These are phyloP conservation scores for Mormyrus hasselquistii DNA, from an alignment of 2,797 vertebrate species.

Conservation along the genomic window DNA sequence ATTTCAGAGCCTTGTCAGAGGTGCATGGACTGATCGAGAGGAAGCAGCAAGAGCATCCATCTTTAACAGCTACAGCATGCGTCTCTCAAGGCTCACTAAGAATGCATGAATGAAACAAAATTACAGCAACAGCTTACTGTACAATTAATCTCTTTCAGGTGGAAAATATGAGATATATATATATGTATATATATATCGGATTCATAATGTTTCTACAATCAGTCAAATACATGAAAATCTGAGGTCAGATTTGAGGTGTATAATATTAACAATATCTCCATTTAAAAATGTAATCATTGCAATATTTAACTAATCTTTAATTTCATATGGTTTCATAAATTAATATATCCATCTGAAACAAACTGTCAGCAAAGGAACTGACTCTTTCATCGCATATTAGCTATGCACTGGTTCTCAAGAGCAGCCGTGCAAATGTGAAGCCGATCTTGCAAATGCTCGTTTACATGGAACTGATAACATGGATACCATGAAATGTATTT, in stretches of 20 bases:
- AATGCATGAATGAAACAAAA: not conserved
- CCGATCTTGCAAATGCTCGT: conserved; percentile 20
- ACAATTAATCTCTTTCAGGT: not conserved
- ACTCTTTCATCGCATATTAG: conserved; percentile 10
- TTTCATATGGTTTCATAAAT: not conserved
- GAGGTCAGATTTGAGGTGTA: not conserved
- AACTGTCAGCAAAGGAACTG: conserved; percentile 16
- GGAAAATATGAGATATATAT: not conserved
- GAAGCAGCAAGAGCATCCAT: not conserved
- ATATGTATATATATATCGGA: not conserved
- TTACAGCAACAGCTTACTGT: not conserved
- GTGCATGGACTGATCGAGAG: not conserved
- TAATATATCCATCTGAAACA: not conserved
- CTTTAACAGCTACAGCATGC: not conserved
- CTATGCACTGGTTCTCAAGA: conserved; percentile 27
- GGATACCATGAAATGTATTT: conserved; percentile 25
- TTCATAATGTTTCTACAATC: not conserved
- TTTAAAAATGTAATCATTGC: not conserved
- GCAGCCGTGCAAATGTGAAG: conserved; percentile 19
- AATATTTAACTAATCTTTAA: not conserved
- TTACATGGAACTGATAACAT: conserved; percentile 38
- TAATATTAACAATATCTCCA: not conserved
- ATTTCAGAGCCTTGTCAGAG: not conserved
- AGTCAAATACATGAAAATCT: not conserved
- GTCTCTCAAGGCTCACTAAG: not conserved